Conservation (phyloP, 1,140 invertebrate species). For the Scaptomyza hsui region DNA sequence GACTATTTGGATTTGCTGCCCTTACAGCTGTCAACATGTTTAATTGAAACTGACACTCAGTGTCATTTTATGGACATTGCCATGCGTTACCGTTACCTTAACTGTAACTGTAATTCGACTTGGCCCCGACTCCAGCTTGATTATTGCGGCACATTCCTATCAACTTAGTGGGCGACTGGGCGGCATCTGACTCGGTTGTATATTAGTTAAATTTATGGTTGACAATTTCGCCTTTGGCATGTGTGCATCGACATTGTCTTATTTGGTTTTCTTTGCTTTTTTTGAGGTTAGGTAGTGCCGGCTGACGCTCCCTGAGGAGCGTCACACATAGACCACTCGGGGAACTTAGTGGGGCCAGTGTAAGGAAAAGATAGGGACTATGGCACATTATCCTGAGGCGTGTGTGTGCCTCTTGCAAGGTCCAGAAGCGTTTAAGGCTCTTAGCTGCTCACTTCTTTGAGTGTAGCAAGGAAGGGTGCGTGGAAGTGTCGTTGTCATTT, state of each 20-base stretch:
- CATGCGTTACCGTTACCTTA: constrained; percentile 73
- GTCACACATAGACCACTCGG: too few species aligned
- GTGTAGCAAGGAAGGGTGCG: too few species aligned
- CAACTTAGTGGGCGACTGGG: constrained; percentile 1
- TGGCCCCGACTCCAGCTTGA: constrained; percentile 48
- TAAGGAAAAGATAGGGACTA: too few species aligned
- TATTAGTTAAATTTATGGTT: constrained; percentile 73
- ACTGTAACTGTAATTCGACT: constrained; percentile 64
- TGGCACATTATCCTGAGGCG: too few species aligned
- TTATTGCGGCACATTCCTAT: constrained; percentile 63
- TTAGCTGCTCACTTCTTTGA: too few species aligned
- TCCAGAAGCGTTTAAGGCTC: too few species aligned
- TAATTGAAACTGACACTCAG: constrained; percentile 83
- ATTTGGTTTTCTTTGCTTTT: constrained; percentile 22
- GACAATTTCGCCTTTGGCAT: constrained; percentile 14
- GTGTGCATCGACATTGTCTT: constrained; percentile 2
- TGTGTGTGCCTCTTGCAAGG: too few species aligned
- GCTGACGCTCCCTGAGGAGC: too few species aligned
- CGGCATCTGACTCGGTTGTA: constrained; percentile 37
- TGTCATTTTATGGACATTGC: constrained; percentile 82
- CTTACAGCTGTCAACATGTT: constrained; percentile 83
- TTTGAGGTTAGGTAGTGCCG: too few species aligned
- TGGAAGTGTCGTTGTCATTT: too few species aligned
- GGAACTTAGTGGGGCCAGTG: too few species aligned
- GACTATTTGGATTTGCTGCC: constrained; percentile 52